phyloP scores from a whole-genome alignment of 2,113 vertebrate genomes.

The Eolophus roseicapilla region DNA sequence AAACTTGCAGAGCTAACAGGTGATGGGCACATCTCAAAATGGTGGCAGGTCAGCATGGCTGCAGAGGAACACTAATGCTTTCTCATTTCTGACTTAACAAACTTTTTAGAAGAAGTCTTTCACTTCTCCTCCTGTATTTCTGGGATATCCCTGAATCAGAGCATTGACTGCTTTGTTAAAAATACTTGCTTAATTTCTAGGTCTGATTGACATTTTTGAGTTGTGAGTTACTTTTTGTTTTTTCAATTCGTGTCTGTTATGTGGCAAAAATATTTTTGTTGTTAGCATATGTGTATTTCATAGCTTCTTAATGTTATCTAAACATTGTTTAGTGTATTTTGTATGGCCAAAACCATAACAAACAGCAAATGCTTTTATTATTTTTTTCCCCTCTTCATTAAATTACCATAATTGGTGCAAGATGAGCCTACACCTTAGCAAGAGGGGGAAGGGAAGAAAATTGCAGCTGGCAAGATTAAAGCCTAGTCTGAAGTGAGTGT shows the following conservation, averaged over 20 bases:
- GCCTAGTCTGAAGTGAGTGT: neutral
- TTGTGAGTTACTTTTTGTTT: neutral
- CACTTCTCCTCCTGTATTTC: neutral
- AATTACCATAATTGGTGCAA: neutral
- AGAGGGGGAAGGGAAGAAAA: neutral
- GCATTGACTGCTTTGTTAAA: neutral
- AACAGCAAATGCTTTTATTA: neutral
- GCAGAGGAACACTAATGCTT: neutral
- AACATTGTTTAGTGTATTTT: neutral
- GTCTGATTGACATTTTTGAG: neutral
- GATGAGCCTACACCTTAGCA: neutral
- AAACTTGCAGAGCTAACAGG: neutral
- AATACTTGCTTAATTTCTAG: neutral
- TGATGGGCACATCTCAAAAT: neutral
- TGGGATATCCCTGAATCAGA: neutral
- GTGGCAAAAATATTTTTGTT: neutral
- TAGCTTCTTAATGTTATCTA: neutral
- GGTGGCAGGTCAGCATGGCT: neutral
- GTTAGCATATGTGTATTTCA: neutral
- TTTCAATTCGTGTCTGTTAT: neutral
- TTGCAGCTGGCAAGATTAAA: constrained; percentile 3
- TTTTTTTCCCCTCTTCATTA: neutral
- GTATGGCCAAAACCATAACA: neutral
- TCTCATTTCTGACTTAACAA: neutral
- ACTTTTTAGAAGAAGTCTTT: neutral